These are phyloP conservation scores for Hypolimnas misippus DNA, from an alignment of 2,888 invertebrate species.

Conservation along the genomic window DNA sequence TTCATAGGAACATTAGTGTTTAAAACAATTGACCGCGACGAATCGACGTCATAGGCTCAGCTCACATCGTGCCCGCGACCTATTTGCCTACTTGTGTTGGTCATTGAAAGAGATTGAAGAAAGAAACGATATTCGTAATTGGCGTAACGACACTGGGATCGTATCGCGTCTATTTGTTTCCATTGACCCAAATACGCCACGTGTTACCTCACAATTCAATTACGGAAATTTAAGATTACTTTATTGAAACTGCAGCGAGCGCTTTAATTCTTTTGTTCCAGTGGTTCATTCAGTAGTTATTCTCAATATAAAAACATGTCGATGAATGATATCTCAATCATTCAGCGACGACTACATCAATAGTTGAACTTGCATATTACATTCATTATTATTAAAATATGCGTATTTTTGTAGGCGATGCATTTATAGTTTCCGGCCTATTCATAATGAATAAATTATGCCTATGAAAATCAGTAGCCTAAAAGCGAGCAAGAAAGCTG, in stretches of 20 bases:
- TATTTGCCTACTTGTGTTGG: constrained; percentile 37
- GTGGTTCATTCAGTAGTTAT: not conserved
- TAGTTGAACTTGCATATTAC: too few species aligned
- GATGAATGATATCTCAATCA: too few species aligned
- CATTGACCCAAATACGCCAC: constrained; percentile 54
- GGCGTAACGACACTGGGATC: constrained; percentile 37
- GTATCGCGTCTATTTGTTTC: constrained; percentile 49
- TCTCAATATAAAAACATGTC: not conserved
- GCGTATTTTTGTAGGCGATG: too few species aligned
- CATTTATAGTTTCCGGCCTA: too few species aligned
- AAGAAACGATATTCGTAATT: constrained; percentile 41
- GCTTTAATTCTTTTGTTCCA: not conserved
- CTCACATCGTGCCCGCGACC: constrained; percentile 27
- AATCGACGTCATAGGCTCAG: not conserved
- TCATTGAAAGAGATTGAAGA: constrained; percentile 21
- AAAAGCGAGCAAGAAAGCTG: too few species aligned
- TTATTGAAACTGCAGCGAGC: not conserved
- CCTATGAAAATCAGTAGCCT: too few species aligned
- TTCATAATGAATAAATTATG: too few species aligned
- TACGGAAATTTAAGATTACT: constrained; percentile 10
- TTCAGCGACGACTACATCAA: too few species aligned
- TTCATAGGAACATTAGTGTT: not conserved
- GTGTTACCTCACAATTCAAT: constrained; percentile 34
- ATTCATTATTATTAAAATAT: too few species aligned
- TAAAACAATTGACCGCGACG: not conserved